Evolutionary conservation across 2,888 invertebrate genomes (phyloP).

Genomic region (Xestia xanthographa): DNA sequence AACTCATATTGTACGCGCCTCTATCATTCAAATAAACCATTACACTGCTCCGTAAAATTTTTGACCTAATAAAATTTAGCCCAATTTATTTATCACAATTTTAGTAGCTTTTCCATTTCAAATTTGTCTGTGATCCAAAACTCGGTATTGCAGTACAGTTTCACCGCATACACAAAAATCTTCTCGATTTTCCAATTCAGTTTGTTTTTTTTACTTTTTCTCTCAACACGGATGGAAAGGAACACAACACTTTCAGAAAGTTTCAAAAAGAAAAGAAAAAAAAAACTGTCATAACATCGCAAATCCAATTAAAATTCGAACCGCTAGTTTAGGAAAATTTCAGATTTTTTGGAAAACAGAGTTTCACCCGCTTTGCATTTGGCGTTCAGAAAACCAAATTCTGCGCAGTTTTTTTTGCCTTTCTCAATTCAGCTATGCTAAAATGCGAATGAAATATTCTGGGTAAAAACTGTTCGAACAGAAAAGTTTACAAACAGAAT

Average conservation of each 20-base stretch:
- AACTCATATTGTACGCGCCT: too few relatives aligned
- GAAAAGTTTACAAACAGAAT: conserved; percentile 1
- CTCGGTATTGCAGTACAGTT: not conserved
- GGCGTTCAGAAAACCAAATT: not conserved
- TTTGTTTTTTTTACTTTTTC: not conserved
- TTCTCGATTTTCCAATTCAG: not conserved
- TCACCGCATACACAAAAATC: too few relatives aligned
- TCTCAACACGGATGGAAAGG: not conserved
- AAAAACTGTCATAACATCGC: not conserved
- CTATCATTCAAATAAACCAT: too few relatives aligned
- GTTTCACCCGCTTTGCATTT: not conserved
- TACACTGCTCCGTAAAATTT: too few relatives aligned
- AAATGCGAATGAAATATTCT: not conserved
- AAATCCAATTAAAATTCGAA: conserved; percentile 1
- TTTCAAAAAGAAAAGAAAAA: not conserved
- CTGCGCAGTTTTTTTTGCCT: not conserved
- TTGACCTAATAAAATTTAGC: too few relatives aligned
- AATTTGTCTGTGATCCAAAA: not conserved
- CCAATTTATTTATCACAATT: too few relatives aligned
- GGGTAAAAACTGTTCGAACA: not conserved
- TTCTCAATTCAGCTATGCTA: not conserved
- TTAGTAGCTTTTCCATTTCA: not conserved
- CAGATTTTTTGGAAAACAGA: not conserved
- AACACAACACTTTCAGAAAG: not conserved
- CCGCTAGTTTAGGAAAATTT: not conserved